Percentiles rank a stretch among this genome's conserved stretches.
Conservation (phyloP, 2,888 invertebrate genomes). For the Drosophila melanosoma region DNA sequence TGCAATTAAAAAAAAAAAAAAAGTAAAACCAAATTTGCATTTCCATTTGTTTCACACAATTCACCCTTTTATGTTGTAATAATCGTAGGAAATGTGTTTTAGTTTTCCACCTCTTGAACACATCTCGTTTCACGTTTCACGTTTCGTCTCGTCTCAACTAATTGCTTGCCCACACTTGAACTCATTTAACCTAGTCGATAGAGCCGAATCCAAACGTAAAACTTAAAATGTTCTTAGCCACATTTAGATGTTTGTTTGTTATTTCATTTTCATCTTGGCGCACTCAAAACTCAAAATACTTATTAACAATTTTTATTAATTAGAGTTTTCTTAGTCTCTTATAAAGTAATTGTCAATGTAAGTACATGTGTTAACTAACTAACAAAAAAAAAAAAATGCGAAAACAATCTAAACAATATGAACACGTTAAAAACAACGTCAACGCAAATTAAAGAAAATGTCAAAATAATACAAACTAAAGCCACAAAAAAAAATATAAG, state of each 20-base stretch:
- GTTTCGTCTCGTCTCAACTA: conserved; percentile 26
- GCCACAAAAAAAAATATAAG: conserved; percentile 22
- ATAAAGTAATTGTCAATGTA: conserved; percentile 78
- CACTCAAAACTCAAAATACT: conserved; percentile 40
- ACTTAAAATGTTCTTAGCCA: conserved; percentile 27
- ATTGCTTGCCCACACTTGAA: conserved; percentile 64
- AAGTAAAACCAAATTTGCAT: conserved; percentile 53
- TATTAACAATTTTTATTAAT: conserved; percentile 36
- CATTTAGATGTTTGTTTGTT: conserved; percentile 37
- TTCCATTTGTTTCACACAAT: conserved; percentile 53
- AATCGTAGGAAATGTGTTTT: conserved; percentile 70
- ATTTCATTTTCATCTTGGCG: conserved; percentile 46
- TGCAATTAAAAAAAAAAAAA: conserved; percentile 40
- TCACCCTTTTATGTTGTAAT: conserved; percentile 64
- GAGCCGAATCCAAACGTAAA: conserved; percentile 30
- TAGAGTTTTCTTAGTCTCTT: conserved; percentile 64
- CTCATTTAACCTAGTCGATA: conserved; percentile 37
- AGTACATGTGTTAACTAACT: conserved; percentile 64
- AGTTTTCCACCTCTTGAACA: conserved; percentile 31
- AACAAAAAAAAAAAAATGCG: conserved; percentile 27
- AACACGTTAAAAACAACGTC: conserved; percentile 50
- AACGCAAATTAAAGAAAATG: conserved; percentile 52
- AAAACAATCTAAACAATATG: conserved; percentile 41
- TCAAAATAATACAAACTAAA: conserved; percentile 41
- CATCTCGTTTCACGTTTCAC: conserved; percentile 8